These are phyloP conservation scores for Chalcis sispes DNA, from an alignment of 2,888 invertebrate genomes.

Conservation along the genomic window DNA sequence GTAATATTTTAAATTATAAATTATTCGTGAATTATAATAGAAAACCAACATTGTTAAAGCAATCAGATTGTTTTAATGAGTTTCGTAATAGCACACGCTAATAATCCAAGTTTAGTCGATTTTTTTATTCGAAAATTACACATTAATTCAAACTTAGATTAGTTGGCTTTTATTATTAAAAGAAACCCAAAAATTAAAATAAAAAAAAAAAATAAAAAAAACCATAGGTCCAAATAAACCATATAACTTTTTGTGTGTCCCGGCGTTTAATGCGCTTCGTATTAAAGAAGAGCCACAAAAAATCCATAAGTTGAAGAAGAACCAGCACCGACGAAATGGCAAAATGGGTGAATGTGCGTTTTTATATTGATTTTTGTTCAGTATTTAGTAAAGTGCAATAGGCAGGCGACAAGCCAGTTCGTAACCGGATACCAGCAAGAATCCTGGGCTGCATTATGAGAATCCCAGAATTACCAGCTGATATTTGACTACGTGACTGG, in stretches of 20 bases:
- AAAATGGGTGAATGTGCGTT: constrained; percentile 66
- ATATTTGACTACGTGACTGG: constrained; percentile 86
- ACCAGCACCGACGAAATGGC: constrained; percentile 73
- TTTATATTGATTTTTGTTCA: constrained; percentile 42
- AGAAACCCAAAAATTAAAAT: constrained; percentile 17
- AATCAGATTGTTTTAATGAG: too few relatives aligned
- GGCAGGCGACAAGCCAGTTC: constrained; percentile 75
- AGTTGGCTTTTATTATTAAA: constrained; percentile 27
- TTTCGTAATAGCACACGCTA: too few relatives aligned
- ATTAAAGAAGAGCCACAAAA: constrained; percentile 35
- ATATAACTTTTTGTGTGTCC: background rate
- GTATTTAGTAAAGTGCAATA: constrained; percentile 61
- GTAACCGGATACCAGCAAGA: constrained; percentile 88
- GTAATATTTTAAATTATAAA: too few relatives aligned
- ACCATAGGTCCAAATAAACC: too few relatives aligned
- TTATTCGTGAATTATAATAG: too few relatives aligned
- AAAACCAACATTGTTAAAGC: too few relatives aligned
- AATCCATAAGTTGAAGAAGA: constrained; percentile 59
- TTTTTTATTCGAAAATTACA: too few relatives aligned
- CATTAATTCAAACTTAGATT: constrained; percentile 33
- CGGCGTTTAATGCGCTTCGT: constrained; percentile 11
- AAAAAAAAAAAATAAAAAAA: constrained; percentile 27
- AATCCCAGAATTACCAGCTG: constrained; percentile 99
- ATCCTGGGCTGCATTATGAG: constrained; percentile 84
- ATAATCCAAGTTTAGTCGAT: background rate